Conservation (phyloP, 2,113 vertebrate genomes). For the Thinocorus orbignyianus region DNA sequence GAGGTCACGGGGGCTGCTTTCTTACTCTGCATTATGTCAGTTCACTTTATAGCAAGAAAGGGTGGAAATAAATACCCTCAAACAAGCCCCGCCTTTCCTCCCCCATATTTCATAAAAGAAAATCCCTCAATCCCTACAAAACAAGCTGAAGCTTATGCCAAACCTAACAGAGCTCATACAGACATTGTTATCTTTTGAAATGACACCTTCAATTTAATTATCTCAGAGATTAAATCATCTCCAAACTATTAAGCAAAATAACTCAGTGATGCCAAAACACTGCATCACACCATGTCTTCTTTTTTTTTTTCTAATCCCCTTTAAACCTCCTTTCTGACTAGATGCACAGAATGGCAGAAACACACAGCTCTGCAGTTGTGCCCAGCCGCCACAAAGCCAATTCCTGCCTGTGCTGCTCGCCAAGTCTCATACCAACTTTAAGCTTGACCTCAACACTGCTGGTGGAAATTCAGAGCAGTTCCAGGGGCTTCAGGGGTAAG, state of each 20-base stretch:
- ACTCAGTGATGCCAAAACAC: constrained; percentile 29
- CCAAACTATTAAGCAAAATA: constrained; percentile 56
- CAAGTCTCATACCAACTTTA: not conserved
- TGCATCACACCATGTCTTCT: constrained; percentile 1
- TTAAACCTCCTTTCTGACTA: not conserved
- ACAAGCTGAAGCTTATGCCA: constrained; percentile 12
- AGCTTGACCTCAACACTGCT: not conserved
- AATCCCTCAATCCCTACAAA: constrained; percentile 38
- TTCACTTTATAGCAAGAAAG: constrained; percentile 30
- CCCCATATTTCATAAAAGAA: not conserved
- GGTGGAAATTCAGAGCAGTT: not conserved
- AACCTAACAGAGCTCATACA: constrained; percentile 34
- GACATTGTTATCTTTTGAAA: constrained; percentile 53
- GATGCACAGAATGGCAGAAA: not conserved
- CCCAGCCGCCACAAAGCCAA: not conserved
- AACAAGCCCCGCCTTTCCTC: not conserved
- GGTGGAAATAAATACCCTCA: constrained; percentile 17
- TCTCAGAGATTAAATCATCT: constrained; percentile 64
- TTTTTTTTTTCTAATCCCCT: not conserved
- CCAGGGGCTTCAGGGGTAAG: not conserved
- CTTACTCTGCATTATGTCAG: constrained; percentile 40
- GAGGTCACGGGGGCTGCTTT: not conserved
- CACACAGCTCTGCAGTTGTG: not conserved
- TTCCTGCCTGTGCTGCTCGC: not conserved
- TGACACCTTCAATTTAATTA: constrained; percentile 70